Conservation (phyloP, 1,140 invertebrate genomes). For the Steinernema feltiae region DNA sequence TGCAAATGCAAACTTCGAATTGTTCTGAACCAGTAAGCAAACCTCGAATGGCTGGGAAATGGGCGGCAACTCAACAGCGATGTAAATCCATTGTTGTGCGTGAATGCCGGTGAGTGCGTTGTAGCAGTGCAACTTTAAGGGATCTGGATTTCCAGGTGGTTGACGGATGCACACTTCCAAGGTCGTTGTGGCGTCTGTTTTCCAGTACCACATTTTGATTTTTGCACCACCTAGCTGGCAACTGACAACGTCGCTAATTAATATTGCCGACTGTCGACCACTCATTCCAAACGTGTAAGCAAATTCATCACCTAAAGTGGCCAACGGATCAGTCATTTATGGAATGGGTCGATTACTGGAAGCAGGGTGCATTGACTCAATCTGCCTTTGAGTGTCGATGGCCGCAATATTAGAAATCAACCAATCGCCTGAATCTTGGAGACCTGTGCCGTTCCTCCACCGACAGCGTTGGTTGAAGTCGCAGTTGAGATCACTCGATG, state of each 20-base stretch:
- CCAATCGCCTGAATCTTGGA: constrained; percentile 19
- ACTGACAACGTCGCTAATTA: constrained; percentile 28
- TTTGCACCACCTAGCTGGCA: constrained; percentile 33
- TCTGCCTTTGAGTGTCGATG: background rate
- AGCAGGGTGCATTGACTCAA: background rate
- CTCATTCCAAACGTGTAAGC: constrained; percentile 28
- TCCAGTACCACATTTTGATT: constrained; percentile 37
- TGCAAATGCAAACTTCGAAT: constrained; percentile 17
- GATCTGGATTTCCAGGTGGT: constrained; percentile 33
- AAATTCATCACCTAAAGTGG: constrained; percentile 29
- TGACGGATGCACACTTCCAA: constrained; percentile 34
- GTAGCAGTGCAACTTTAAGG: constrained; percentile 27
- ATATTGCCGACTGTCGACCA: constrained; percentile 27
- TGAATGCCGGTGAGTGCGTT: constrained; percentile 26
- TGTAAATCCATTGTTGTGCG: constrained; percentile 33
- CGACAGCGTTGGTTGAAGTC: constrained; percentile 28
- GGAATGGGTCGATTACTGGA: constrained; percentile 6
- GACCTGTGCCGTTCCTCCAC: constrained; percentile 31
- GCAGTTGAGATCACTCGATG: constrained; percentile 33
- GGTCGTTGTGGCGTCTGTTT: constrained; percentile 21
- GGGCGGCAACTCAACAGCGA: constrained; percentile 33
- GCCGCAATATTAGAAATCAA: constrained; percentile 17
- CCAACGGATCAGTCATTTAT: background rate
- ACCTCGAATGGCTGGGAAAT: constrained; percentile 37
- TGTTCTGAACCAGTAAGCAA: background rate